phyloP scores from a whole-genome alignment of 2,113 vertebrate genomes.

The Alethe castanea region DNA sequence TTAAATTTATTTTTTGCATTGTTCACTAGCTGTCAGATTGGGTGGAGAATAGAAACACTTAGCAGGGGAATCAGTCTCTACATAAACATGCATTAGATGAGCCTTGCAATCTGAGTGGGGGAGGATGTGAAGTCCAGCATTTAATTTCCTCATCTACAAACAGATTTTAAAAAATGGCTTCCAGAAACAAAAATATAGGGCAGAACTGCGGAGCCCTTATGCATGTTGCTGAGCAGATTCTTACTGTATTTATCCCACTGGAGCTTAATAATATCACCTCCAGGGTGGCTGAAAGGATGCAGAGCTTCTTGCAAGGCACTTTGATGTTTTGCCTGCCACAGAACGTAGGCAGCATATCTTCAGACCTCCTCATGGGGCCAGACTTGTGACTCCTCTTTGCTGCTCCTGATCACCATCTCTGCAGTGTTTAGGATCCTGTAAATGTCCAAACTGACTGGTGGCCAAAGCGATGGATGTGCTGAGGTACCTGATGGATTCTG shows the following conservation, averaged over 20 bases:
- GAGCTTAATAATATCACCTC: background rate
- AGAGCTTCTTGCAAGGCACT: background rate
- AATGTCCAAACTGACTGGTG: background rate
- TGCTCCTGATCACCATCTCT: background rate
- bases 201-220: background rate
- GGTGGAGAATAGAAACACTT: conserved; percentile 10
- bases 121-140: background rate
- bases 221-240: background rate
- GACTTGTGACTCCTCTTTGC: background rate
- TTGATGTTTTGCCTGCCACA: background rate
- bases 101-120: background rate
- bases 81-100: background rate
- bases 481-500: background rate
- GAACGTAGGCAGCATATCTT: background rate
- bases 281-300: background rate
- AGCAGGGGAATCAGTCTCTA: background rate
- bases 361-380: background rate
- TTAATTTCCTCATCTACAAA: background rate
- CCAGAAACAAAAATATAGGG: conserved; percentile 13
- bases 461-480: background rate
- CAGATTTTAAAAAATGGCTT: background rate
- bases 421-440: background rate
- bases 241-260: background rate
- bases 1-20: conserved; percentile 26
- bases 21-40: conserved; percentile 20